Evolutionary conservation across 2,888 invertebrate genomes (phyloP).

Genomic region (Abrostola triplasia): DNA sequence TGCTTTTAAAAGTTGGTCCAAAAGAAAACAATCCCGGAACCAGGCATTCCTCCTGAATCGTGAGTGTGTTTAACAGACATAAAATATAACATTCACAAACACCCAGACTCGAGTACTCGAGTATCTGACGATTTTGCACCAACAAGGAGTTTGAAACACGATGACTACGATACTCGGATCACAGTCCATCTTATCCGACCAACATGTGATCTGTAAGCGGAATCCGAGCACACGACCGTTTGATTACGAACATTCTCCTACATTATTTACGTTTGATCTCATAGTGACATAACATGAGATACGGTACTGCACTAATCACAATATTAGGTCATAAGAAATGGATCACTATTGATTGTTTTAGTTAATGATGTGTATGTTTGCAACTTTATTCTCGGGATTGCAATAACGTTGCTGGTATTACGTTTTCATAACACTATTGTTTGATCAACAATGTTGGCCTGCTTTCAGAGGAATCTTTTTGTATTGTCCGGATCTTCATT

Average conservation of each 20-base stretch:
- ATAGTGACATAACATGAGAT: neutral
- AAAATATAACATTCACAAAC: no score
- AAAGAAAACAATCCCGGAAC: no score
- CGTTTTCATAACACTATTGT: slow-evolving; percentile 53
- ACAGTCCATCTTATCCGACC: no score
- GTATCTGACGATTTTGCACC: no score
- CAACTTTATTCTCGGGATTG: slow-evolving; percentile 37
- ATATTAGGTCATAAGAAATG: slow-evolving; percentile 7
- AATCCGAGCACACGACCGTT: neutral
- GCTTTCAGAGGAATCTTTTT: slow-evolving; percentile 32
- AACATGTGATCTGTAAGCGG: neutral
- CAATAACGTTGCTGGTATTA: slow-evolving; percentile 12
- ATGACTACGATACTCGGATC: no score
- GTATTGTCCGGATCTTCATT: slow-evolving; percentile 21
- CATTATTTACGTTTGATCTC: neutral
- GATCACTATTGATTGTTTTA: slow-evolving; percentile 31
- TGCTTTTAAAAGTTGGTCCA: no score
- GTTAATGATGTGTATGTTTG: slow-evolving; percentile 36
- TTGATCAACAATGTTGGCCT: slow-evolving; percentile 37
- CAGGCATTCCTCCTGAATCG: no score
- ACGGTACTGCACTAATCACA: neutral
- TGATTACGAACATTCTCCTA: neutral
- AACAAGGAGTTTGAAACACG: no score
- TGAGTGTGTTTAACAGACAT: no score
- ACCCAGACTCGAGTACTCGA: no score